Conservation (phyloP, 2,888 invertebrate genomes). For the Cinara cedri region DNA sequence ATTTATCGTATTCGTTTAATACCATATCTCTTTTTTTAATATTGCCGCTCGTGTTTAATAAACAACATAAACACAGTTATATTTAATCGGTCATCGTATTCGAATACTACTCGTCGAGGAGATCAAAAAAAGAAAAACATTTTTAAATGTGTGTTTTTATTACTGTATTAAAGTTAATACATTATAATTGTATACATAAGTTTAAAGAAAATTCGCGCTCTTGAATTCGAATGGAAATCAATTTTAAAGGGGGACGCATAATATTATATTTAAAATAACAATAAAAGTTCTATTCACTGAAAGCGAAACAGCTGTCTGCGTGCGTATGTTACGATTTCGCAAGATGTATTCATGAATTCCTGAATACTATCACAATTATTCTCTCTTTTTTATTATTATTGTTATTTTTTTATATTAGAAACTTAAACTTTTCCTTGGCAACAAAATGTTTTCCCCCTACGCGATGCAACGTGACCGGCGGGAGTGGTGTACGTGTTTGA, state of each 20-base stretch:
- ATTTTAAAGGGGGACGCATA: background rate
- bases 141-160: slow-evolving; percentile 1
- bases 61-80: background rate
- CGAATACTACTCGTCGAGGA: too few species aligned
- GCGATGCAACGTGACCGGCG: too few species aligned
- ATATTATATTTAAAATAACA: slow-evolving; percentile 31
- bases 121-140: slow-evolving; percentile 3
- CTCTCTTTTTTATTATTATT: background rate
- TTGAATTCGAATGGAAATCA: slow-evolving; percentile 22
- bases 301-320: slow-evolving; percentile 37
- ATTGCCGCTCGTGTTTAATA: too few species aligned
- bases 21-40: too few species aligned
- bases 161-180: background rate
- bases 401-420: slow-evolving; percentile 21
- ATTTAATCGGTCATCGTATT: background rate
- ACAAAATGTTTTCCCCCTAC: slow-evolving; percentile 24
- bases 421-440: slow-evolving; percentile 38
- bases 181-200: too few species aligned
- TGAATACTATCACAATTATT: slow-evolving; percentile 21
- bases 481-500: background rate
- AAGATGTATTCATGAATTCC: slow-evolving; percentile 39
- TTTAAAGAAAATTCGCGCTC: background rate
- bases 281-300: slow-evolving; percentile 40
- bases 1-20: too few species aligned
- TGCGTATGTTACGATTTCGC: background rate